Base-by-base conservation (phyloP, 2,113 vertebrate species). In the Butorides virescens region DNA sequence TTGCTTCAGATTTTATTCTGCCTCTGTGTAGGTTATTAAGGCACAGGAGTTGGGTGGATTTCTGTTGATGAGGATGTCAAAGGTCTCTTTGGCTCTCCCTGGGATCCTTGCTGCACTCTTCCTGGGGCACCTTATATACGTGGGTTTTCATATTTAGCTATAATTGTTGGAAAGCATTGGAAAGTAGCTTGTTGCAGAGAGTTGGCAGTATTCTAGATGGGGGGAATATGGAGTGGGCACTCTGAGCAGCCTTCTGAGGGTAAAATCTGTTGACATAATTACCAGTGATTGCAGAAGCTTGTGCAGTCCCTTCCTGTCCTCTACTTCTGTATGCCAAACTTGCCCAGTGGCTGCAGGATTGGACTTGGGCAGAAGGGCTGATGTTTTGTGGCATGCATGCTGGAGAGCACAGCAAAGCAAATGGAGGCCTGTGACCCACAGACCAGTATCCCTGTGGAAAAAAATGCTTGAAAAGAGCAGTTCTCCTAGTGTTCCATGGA, bases 361-460 rank as follows among this genome's bases (percentile, higher is more conserved):
- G 34, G 81, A 25, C 22, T 71, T 0, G 0, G 42, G 34, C 13
- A 47, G n/a, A 55, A 66, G 11, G 44, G 8, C 6, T 34, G 63
- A 8, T 4, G 3, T 49, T 49, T 34, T 25, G 27, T 70, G 37
- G 15, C 7, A 13, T 4, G 15, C 7, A 11, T 4, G 2, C 9
- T 73, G n/a, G 22, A 46, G 23, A 71, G 22, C 15, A 15, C 10
- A n/a, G 44, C 70, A 86, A 52, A 63, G 32, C 11, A 58, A 36
- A 26, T 39, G 8, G 7, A 67, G 19, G 5, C 36, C 49, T 71
- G 17, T 82, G 62, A 67, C 53, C 15, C 19, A 29, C 22, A 37
- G 58, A 34, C 30, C 9, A 20, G 15, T 32, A 20, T 49, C 20
- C 23, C 26, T 67, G 39, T 9, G 8, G 34, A 32, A 58, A 78